phyloP scores from a whole-genome alignment of 2,888 invertebrate species.

The Gerosis bhagava region DNA sequence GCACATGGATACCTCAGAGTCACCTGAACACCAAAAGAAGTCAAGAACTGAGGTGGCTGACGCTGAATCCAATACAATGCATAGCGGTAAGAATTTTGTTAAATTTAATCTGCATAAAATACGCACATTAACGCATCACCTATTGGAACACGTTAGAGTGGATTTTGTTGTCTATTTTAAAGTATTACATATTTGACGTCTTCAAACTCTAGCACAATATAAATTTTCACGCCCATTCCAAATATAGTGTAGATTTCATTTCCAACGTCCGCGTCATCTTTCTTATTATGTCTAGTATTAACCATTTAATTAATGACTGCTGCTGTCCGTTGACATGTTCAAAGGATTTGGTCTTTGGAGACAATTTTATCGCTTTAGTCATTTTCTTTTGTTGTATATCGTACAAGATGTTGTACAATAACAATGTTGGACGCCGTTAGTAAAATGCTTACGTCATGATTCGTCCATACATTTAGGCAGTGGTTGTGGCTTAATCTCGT shows the following conservation, averaged over 20 bases:
- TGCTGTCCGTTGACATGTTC: slow-evolving; percentile 48
- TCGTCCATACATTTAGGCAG: slow-evolving; percentile 68
- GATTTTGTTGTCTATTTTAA: too few relatives aligned
- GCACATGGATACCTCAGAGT: slow-evolving; percentile 85
- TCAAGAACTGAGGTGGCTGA: slow-evolving; percentile 92
- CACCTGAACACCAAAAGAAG: slow-evolving; percentile 87
- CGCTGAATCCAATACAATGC: slow-evolving; percentile 95
- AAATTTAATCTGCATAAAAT: too few relatives aligned
- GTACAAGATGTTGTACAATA: slow-evolving; percentile 74
- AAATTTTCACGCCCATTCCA: slow-evolving; percentile 20
- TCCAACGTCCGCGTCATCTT: slow-evolving; percentile 32
- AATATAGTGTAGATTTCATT: slow-evolving; percentile 23
- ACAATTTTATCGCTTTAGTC: slow-evolving; percentile 70
- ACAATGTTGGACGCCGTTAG: slow-evolving; percentile 58
- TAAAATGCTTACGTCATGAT: slow-evolving; percentile 64
- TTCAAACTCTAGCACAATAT: slow-evolving; percentile 11
- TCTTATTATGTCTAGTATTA: slow-evolving; percentile 60
- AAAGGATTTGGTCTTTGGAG: slow-evolving; percentile 64
- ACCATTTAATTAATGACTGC: slow-evolving; percentile 72
- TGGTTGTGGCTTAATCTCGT: slow-evolving; percentile 59
- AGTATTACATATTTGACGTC: too few relatives aligned
- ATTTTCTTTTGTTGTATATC: slow-evolving; percentile 57
- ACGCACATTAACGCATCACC: too few relatives aligned
- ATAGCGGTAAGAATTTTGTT: slow-evolving; percentile 95
- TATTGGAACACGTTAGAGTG: too few relatives aligned